Evolutionary conservation across 2,797 vertebrate genomes (phyloP), one percentile per base, ranked within the genome.

Genomic region (Brachyrhaphis roseni): DNA sequence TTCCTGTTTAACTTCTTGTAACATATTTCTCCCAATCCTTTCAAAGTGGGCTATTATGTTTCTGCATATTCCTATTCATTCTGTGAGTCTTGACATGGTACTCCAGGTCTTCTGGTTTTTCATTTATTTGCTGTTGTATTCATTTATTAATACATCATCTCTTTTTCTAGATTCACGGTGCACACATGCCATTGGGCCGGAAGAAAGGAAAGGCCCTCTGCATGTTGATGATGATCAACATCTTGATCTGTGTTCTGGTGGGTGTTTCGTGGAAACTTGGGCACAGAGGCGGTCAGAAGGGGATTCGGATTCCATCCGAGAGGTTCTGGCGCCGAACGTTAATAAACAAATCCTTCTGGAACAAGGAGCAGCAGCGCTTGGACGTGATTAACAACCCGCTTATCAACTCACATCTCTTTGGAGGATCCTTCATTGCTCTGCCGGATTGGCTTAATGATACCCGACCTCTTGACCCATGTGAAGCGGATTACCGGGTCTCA

Each of bases 341-440:
- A 2, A 76, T 82, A 82, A 96, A 94, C 4, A 80, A 88, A 26
- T 96, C 97, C 0, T 97, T 96, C 66, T 99, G 98, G 98, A 99
- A 99, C 92, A 94, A 90, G 51, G 96, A 98, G 84, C 98, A 99
- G 78, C 95, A 97, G 85, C 96, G 92, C 26, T 87, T 99, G 20
- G 97, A 98, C 46, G 82, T 93, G 55, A 47, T 96, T 5, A 88
- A 96, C 93, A 98, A 97, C 88, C 97, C 97, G 0, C 90, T 96
- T 57, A 74, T 97, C 76, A 88, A 83, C 51, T 76, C 93, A 20
- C 84, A 90, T 5, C 26, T 81, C 5, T 36, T 45, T 41, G 89
- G 88, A 59, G 90, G 95, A n/a, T 93, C 94, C 71, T 11, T 26
- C 1, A 1, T 82, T 34, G 92, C 93, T 0, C 90, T 95, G 53